Evolutionary conservation across 2,797 vertebrate species (phyloP).

Genomic region (Spinibarbus caldwelli): DNA sequence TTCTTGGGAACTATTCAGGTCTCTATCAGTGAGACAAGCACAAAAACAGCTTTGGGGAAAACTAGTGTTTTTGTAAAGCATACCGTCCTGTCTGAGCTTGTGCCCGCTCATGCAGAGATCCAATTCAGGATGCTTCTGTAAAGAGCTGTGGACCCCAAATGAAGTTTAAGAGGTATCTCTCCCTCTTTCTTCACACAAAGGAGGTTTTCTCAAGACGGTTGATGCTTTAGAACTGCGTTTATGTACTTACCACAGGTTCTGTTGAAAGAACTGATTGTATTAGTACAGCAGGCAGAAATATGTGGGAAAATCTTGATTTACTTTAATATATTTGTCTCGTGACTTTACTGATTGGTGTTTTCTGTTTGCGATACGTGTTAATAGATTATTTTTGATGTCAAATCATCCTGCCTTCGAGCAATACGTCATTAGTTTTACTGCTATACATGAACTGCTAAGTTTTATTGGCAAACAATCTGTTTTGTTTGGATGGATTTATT

Average conservation of each 20-base stretch:
- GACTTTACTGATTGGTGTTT: slow-evolving; percentile 62
- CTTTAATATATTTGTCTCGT: slow-evolving; percentile 76
- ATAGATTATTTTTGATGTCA: slow-evolving; percentile 58
- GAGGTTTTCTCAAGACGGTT: slow-evolving; percentile 77
- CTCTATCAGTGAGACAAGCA: slow-evolving; percentile 63
- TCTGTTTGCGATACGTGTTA: slow-evolving; percentile 64
- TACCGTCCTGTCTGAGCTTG: slow-evolving; percentile 50
- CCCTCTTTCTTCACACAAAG: slow-evolving; percentile 55
- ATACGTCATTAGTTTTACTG: slow-evolving; percentile 67
- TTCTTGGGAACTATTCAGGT: slow-evolving; percentile 57
- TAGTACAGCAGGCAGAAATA: slow-evolving; percentile 77
- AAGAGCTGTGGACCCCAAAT: slow-evolving; percentile 62
- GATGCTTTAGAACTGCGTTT: slow-evolving; percentile 75
- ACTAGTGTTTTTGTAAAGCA: slow-evolving; percentile 53
- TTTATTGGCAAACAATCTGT: slow-evolving; percentile 62
- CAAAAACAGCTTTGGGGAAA: slow-evolving; percentile 66
- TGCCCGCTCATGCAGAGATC: slow-evolving; percentile 32
- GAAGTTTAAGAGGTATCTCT: slow-evolving; percentile 57
- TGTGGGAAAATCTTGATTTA: slow-evolving; percentile 73
- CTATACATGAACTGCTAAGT: slow-evolving; percentile 76
- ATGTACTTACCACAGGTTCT: slow-evolving; percentile 86
- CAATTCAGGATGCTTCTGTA: slow-evolving; percentile 58
- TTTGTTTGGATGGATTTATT: slow-evolving; percentile 25
- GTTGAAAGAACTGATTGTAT: slow-evolving; percentile 94
- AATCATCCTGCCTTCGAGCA: slow-evolving; percentile 58